Evolutionary conservation across 2,113 vertebrate species (phyloP).

Genomic region (Anolis sagrei): DNA sequence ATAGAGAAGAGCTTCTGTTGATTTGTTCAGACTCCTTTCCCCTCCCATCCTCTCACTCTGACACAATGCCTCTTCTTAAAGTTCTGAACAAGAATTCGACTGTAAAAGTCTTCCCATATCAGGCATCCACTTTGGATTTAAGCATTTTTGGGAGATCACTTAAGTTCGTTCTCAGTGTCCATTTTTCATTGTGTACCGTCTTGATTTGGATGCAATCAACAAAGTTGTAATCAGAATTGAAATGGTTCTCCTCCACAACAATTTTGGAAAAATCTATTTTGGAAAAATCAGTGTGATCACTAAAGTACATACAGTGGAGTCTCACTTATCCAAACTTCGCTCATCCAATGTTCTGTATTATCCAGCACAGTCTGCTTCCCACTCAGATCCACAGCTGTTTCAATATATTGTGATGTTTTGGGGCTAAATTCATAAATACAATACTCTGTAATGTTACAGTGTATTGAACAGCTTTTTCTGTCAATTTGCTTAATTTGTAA

Average conservation of each 20-base stretch:
- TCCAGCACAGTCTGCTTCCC: no score
- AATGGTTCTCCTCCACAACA: neutral
- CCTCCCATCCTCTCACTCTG: neutral
- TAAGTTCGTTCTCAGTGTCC: neutral
- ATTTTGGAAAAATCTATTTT: no score
- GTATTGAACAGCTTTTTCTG: no score
- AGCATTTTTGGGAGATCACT: neutral
- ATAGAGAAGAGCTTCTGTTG: conserved; percentile 62
- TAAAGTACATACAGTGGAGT: no score
- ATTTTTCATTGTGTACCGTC: neutral
- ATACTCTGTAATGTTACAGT: no score
- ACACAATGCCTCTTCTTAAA: conserved; percentile 40
- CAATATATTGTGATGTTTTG: no score
- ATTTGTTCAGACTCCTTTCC: conserved; percentile 37
- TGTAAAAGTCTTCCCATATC: neutral
- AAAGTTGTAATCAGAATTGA: neutral
- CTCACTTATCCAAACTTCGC: no score
- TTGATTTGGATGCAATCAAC: neutral
- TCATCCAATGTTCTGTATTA: no score
- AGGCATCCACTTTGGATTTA: neutral
- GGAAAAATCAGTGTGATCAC: no score
- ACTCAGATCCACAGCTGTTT: no score
- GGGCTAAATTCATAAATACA: no score
- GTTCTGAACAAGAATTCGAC: conserved; percentile 45
- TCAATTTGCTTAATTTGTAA: no score